phyloP scores from a whole-genome alignment of 2,888 invertebrate species.

The Autographa gamma region DNA sequence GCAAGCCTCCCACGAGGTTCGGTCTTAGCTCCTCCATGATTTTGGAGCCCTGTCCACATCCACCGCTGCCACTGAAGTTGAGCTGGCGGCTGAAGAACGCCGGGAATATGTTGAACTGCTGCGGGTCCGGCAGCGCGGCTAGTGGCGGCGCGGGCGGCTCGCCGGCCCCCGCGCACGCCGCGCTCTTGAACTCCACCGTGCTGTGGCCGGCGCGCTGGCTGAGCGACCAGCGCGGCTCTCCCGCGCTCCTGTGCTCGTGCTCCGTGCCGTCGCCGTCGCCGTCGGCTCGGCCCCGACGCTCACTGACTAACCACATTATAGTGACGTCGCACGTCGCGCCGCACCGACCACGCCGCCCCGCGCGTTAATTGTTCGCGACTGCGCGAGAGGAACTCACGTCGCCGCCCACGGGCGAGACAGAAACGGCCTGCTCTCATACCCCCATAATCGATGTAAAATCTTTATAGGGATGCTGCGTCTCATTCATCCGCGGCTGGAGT shows the following conservation, averaged over 20 bases:
- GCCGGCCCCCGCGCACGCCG: constrained; percentile 90
- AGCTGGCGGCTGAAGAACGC: constrained; percentile 96
- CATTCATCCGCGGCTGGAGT: constrained; percentile 73
- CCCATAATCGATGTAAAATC: constrained; percentile 86
- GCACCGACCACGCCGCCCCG: constrained; percentile 81
- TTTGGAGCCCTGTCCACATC: constrained; percentile 92
- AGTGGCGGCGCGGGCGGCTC: constrained; percentile 88
- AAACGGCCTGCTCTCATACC: constrained; percentile 80
- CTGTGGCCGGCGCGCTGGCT: constrained; percentile 89
- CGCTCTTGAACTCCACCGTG: constrained; percentile 96
- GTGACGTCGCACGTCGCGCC: constrained; percentile 84
- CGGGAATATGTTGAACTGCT: constrained; percentile 97
- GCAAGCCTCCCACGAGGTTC: constrained; percentile 93
- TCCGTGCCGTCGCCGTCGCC: constrained; percentile 85
- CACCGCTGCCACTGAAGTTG: constrained; percentile 93
- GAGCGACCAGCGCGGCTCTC: constrained; percentile 84
- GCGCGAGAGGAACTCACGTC: constrained; percentile 82
- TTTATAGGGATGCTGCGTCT: constrained; percentile 84
- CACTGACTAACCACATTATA: constrained; percentile 91
- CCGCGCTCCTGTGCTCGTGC: constrained; percentile 80
- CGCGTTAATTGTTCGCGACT: constrained; percentile 87
- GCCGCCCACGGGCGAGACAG: constrained; percentile 82
- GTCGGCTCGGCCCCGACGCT: constrained; percentile 90
- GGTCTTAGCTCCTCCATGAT: constrained; percentile 96
- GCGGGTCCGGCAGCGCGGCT: constrained; percentile 90